Conservation (phyloP, 2,797 vertebrate genomes). For the Hipposideros larvatus region DNA sequence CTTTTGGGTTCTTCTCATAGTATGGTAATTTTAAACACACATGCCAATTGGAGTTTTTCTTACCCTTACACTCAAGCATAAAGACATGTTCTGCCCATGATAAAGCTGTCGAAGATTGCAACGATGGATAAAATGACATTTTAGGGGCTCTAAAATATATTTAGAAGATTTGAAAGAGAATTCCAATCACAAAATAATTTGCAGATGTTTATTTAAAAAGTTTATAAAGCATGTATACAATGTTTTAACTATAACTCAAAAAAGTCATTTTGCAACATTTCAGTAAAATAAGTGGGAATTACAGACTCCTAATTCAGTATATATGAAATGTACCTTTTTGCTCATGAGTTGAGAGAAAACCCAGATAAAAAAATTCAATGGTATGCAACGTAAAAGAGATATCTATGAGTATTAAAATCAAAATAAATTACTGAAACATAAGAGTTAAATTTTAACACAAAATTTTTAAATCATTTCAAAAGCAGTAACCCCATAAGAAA, state of each 20-base stretch:
- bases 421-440: background rate
- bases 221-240: background rate
- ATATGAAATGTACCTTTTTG: background rate
- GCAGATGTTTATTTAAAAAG: background rate
- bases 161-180: constrained; percentile 40
- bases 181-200: background rate
- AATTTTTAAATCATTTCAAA: background rate
- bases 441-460: constrained; percentile 2
- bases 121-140: background rate
- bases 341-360: background rate
- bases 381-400: background rate
- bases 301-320: background rate
- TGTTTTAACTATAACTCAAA: background rate
- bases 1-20: background rate
- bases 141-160: background rate
- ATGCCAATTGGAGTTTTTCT: background rate
- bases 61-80: background rate
- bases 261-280: constrained; percentile 12
- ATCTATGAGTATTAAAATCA: background rate
- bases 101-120: background rate
- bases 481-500: background rate
- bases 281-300: background rate
- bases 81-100: background rate
- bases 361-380: background rate
- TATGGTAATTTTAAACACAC: background rate